phyloP scores from a whole-genome alignment of 1,140 invertebrate genomes.

The Manduca sexta region DNA sequence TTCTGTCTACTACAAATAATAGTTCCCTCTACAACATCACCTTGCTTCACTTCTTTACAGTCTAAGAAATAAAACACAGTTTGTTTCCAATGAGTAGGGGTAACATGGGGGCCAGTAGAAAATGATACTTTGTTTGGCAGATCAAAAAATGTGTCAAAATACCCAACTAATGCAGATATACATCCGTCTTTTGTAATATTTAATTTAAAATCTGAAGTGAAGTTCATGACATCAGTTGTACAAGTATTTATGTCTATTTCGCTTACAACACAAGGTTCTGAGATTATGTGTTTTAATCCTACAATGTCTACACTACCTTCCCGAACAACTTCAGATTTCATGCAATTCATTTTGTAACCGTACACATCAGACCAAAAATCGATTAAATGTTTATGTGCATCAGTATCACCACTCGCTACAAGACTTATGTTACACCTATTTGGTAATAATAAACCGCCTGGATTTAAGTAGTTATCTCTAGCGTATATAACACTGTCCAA shows the following conservation, averaged over 20 bases:
- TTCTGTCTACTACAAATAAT: constrained; percentile 74
- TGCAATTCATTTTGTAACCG: constrained; percentile 96
- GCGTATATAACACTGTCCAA: constrained; percentile 94
- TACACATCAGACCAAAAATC: constrained; percentile 98
- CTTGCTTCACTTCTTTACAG: constrained; percentile 81
- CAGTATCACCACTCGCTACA: constrained; percentile 90
- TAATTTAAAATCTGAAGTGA: constrained; percentile 85
- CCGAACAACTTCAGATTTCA: constrained; percentile 90
- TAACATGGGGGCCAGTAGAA: constrained; percentile 82
- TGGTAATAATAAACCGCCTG: constrained; percentile 85
- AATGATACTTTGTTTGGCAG: constrained; percentile 78
- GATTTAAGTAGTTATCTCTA: constrained; percentile 89
- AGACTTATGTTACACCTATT: constrained; percentile 93
- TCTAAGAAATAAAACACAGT: constrained; percentile 91
- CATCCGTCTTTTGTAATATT: constrained; percentile 80
- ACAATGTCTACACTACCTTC: constrained; percentile 94
- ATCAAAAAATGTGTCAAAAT: constrained; percentile 94
- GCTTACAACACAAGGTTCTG: constrained; percentile 78
- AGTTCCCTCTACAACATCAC: constrained; percentile 80
- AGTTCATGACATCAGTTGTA: constrained; percentile 85
- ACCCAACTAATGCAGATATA: constrained; percentile 92
- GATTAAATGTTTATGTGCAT: constrained; percentile 82
- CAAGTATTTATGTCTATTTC: constrained; percentile 89
- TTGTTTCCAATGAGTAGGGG: constrained; percentile 97
- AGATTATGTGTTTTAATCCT: constrained; percentile 83